Base-by-base conservation (phyloP, 1,140 invertebrate species). In the Drosophila nigrodunni region DNA sequence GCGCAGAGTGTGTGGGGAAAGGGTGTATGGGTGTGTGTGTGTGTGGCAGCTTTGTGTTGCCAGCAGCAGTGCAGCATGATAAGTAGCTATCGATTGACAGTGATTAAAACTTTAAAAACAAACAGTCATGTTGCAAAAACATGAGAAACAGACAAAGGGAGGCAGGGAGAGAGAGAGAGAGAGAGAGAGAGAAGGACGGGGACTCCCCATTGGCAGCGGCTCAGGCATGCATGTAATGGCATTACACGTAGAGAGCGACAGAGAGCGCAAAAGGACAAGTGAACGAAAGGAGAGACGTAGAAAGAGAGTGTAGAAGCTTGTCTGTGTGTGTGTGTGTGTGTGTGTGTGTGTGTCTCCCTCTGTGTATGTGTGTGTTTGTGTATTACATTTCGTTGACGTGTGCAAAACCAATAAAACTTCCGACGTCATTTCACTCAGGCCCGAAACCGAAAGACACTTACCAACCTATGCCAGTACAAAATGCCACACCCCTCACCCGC, bases 41-140 rank as follows among this genome's bases (percentile, higher is more conserved):
- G 8, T 8, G 43, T 30, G 35, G 44, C 47, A 52, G 55, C 9
- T 57, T 34, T 54, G 55, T 49, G 21, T 25, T 18, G 44, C 43
- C 58, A 79, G 65, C 74, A 74, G 72, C 69, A 41, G 21, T 89
- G 77, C 77, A 88, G 85, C 77, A 89, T 88, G 83, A 88, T 88
- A 88, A 88, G 83, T 89, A 88, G 83, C 83, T 88, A 88, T 88
- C 83, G 83, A 88, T 88, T 88, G 83, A 88, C 83, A 88, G 83
- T 88, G 83, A 88, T 88, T 88, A 88, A 88, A 88, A 88, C 83
- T 88, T 88, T 89, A 89, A 88, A 89, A 89, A 83, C 83, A 88
- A 88, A 88, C 85, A 88, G 80, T 89, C 83, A 88, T 83, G 85
- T 87, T 82, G 69, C 82, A 87, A 74, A 86, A 87, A 77, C 82